phyloP scores from a whole-genome alignment of 2,797 vertebrate species.

The Schizopygopsis pylzovi region DNA sequence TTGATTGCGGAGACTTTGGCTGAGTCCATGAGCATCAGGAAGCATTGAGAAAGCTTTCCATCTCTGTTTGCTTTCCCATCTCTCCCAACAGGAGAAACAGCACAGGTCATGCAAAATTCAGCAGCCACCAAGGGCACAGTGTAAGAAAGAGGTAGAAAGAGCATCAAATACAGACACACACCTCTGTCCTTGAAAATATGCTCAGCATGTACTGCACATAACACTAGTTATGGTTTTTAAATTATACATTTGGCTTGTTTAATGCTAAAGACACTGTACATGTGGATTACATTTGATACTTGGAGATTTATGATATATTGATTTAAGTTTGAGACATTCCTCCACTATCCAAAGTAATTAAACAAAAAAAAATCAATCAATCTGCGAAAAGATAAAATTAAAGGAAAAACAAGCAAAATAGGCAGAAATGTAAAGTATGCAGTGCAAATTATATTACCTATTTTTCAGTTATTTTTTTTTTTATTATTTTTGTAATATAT shows the following conservation, averaged over 20 bases:
- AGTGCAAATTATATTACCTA: too few relatives aligned
- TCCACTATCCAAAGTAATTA: background rate
- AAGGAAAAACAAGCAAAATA: too few relatives aligned
- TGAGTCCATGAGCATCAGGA: conserved; percentile 56
- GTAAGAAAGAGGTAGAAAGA: conserved; percentile 34
- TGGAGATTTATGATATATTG: background rate
- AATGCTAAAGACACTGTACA: background rate
- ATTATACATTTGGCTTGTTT: background rate
- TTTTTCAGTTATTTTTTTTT: too few relatives aligned
- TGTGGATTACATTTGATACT: background rate
- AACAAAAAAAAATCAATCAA: background rate
- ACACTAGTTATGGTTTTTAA: background rate
- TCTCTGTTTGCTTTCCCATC: conserved; percentile 56
- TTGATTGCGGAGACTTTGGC: conserved; percentile 50
- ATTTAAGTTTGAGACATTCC: background rate
- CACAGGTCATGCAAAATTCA: conserved; percentile 61
- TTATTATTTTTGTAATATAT: too few relatives aligned
- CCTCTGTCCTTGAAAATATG: conserved; percentile 23
- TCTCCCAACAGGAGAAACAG: conserved; percentile 19
- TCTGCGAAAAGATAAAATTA: too few relatives aligned
- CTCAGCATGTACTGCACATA: background rate
- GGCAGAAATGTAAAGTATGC: too few relatives aligned
- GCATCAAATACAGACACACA: conserved; percentile 13
- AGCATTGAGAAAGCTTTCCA: conserved; percentile 55
- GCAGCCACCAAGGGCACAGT: conserved; percentile 40